Base-by-base conservation (phyloP, 2,797 vertebrate genomes). In the Helostoma temminkii region DNA sequence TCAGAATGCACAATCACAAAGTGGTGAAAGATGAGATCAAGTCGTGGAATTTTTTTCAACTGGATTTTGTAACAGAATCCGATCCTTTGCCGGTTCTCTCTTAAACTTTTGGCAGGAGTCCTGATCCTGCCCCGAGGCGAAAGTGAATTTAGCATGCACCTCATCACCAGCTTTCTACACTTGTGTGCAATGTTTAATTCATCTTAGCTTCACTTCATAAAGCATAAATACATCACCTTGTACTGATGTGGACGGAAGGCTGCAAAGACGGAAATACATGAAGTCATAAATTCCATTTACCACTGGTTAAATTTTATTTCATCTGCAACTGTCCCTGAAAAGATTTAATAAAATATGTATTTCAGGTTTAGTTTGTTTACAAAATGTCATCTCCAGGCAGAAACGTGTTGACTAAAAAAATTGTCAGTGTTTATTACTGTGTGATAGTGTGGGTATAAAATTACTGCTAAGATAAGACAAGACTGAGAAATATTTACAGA, bases 401-500 rank as follows among this genome's bases (percentile, higher is more conserved):
- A 80, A 76, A 83, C 71, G 67, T 78, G 71, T 83, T 52, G 78
- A 73, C 60, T 45, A 43, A 74, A 80, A n/a, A 58, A 86, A 83
- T 65, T 42, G 78, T 88, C 86, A 80, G 86, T 84, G 85, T 92
- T 91, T 91, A 89, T 90, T 92, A 80, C 74, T 73, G 78, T 75
- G 76, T 57, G 87, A 89, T 76, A 90, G 56, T 83, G 81, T 82
- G 65, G 82, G 78, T 87, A 91, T 79, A 85, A 82, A 90, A 84
- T 76, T 36, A 81, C 88, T 90, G 92, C 93, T 94, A 93, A 89
- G 88, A 89, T 92, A 94, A 93, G 83, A 95, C 80, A 94, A 95
- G 90, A 93, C 82, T 91, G 88, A 92, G 76, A 91, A 91, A 88
- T 97, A 97, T 98, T 95, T 96, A 97, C 96, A 97, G 82, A 92